Conservation (phyloP, 2,888 invertebrate genomes). For the Xestoiulus laeticollis region DNA sequence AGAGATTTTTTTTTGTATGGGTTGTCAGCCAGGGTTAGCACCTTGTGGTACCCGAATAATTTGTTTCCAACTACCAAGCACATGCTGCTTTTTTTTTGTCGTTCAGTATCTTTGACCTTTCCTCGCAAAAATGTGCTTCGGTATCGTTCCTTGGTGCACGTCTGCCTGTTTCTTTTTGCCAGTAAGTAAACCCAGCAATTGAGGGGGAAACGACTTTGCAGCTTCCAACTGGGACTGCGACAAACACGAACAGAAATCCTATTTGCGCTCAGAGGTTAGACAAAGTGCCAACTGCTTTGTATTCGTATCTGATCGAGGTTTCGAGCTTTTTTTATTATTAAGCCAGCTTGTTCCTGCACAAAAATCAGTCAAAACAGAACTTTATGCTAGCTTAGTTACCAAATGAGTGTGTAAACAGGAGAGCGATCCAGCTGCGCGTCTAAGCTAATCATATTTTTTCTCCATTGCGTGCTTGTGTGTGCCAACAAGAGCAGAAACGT, state of each 20-base stretch:
- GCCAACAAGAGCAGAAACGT: slow-evolving; percentile 19
- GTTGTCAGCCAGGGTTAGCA: neutral
- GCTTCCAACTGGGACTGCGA: slow-evolving; percentile 26
- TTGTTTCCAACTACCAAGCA: neutral
- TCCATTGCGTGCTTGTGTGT: neutral
- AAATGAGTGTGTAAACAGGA: slow-evolving; percentile 26
- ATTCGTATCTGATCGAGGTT: slow-evolving; percentile 26
- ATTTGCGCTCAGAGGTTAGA: slow-evolving; percentile 18
- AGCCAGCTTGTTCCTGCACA: slow-evolving; percentile 26
- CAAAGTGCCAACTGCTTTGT: slow-evolving; percentile 26
- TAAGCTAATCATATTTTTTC: slow-evolving; percentile 26
- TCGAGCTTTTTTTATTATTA: slow-evolving; percentile 9
- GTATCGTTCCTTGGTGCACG: slow-evolving; percentile 24
- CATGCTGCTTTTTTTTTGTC: neutral
- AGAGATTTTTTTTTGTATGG: too few species aligned
- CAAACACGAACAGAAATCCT: slow-evolving; percentile 18
- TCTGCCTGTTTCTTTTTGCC: neutral
- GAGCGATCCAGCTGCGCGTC: slow-evolving; percentile 26
- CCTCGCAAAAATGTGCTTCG: neutral
- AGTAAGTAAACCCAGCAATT: slow-evolving; percentile 26
- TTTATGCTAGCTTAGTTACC: slow-evolving; percentile 26
- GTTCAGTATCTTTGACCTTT: slow-evolving; percentile 11
- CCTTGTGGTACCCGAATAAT: neutral
- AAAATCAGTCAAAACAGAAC: slow-evolving; percentile 26
- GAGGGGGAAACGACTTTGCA: slow-evolving; percentile 17